Evolutionary conservation across 2,797 vertebrate species (phyloP), one percentile per base, ranked within the genome.

Genomic region (Onychomys leucogaster): DNA sequence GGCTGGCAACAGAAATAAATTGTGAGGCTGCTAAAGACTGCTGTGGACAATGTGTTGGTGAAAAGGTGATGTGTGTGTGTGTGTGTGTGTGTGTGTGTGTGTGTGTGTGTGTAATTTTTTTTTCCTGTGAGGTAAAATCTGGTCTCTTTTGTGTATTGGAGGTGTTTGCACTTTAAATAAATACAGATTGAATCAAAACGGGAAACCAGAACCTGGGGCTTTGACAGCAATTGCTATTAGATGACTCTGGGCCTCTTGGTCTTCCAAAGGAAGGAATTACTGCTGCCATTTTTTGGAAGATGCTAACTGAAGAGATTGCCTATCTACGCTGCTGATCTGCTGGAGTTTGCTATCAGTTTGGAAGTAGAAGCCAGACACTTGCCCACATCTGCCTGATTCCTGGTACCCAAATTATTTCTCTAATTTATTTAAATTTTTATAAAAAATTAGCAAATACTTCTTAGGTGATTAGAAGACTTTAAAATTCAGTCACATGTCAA

Each of bases 41-140:
- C 32, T 89, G 92, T 92, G 82, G 90, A 82, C 46, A 73, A 92
- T 29, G 9, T 49, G 37, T 89, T 90, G 29, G 57, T 90, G 34
- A 41, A 93, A 96, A 88, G 59, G 49, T 52, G 49, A 49, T 49
- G 46, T 49, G n/a, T n/a, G n/a, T n/a, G n/a, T n/a, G n/a, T n/a
- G n/a, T n/a, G n/a, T n/a, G n/a, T n/a, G n/a, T n/a, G n/a, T n/a
- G n/a, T n/a, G n/a, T n/a, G n/a, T n/a, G n/a, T n/a, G n/a, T n/a
- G n/a, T n/a, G n/a, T n/a, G n/a, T n/a, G n/a, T n/a, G n/a, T n/a
- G n/a, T n/a, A n/a, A n/a, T n/a, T n/a, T n/a, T 96, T 88, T 46
- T 29, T 94, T 37, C 82, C 52, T 90, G 5, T 81, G 82, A 94
- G 14, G 89, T 23, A 89, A 96, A 88, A 69, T 95, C 29, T 94